A percentile compares a stretch with the other conserved stretches of the same genome.
These are phyloP conservation scores for Semaprochilodus insignis DNA, from an alignment of 2,797 vertebrate genomes.

Conservation along the genomic window DNA sequence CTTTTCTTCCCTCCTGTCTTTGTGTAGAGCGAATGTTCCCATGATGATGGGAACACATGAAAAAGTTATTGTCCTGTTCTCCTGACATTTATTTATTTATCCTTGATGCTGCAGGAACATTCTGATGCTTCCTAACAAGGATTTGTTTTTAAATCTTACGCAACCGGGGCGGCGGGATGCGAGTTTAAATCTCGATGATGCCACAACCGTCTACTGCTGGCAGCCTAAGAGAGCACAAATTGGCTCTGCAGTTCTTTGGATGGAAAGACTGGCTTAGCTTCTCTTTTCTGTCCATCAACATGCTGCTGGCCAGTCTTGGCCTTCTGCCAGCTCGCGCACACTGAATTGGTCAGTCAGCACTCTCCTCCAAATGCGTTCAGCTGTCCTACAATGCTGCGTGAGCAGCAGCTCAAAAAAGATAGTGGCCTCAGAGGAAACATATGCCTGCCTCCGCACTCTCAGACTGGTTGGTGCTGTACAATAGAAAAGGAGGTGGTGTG, in stretches of 20 bases:
- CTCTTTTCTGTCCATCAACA: neutral
- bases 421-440: neutral
- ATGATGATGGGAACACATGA: neutral
- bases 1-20: neutral
- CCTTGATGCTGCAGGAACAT: neutral
- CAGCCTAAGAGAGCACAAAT: neutral
- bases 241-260: neutral
- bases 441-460: neutral
- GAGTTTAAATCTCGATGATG: neutral
- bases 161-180: neutral
- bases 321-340: neutral
- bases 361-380: slow-evolving; percentile 7
- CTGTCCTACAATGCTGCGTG: neutral
- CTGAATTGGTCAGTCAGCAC: slow-evolving; percentile 11
- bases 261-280: neutral
- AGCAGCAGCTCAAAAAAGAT: neutral
- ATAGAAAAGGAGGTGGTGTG: neutral
- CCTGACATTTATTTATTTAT: slow-evolving; percentile 6
- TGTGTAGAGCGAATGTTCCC: neutral
- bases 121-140: neutral
- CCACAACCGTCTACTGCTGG: neutral
- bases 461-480: neutral
- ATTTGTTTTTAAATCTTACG: slow-evolving; percentile 10
- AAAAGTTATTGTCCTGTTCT: neutral
- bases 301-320: neutral